These are phyloP conservation scores for Drosophila bipectinata DNA, from an alignment of 1,140 invertebrate genomes.

Conservation along the genomic window DNA sequence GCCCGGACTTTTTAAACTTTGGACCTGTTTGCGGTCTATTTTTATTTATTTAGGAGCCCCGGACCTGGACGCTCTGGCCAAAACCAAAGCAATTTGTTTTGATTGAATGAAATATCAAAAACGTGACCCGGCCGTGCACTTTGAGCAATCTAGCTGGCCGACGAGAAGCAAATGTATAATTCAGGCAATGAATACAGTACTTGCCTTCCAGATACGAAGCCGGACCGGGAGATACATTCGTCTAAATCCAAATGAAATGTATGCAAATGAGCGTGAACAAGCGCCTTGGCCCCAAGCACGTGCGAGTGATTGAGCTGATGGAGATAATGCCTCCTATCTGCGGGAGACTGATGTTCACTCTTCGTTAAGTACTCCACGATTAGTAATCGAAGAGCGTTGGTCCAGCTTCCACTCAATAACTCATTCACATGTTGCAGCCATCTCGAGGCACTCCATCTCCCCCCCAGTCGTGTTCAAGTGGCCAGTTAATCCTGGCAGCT, in stretches of 20 bases:
- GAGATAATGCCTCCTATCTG: conserved; percentile 27
- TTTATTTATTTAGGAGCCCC: conserved; percentile 75
- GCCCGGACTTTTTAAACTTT: conserved; percentile 3
- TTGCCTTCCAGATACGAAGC: conserved; percentile 1
- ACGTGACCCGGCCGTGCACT: conserved; percentile 72
- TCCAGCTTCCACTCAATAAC: conserved; percentile 17
- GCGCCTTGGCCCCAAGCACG: conserved; percentile 59
- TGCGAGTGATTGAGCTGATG: conserved; percentile 64
- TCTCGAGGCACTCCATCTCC: background rate
- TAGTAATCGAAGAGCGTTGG: conserved; percentile 28
- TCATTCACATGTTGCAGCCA: background rate
- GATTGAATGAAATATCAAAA: conserved; percentile 83
- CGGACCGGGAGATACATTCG: conserved; percentile 12
- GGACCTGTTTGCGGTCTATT: conserved; percentile 27
- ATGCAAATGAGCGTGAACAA: conserved; percentile 76
- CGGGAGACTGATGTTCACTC: conserved; percentile 24
- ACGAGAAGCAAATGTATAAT: conserved; percentile 43
- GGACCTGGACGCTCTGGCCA: background rate
- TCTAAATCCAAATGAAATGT: conserved; percentile 49
- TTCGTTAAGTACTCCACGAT: conserved; percentile 39
- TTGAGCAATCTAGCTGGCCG: conserved; percentile 18
- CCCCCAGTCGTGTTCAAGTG: conserved; percentile 73
- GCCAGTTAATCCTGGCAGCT: conserved; percentile 71
- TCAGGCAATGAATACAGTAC: conserved; percentile 30
- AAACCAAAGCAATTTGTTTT: conserved; percentile 73